These are phyloP conservation scores for Cephus rjabovi DNA, from an alignment of 2,888 invertebrate species.

Conservation along the genomic window DNA sequence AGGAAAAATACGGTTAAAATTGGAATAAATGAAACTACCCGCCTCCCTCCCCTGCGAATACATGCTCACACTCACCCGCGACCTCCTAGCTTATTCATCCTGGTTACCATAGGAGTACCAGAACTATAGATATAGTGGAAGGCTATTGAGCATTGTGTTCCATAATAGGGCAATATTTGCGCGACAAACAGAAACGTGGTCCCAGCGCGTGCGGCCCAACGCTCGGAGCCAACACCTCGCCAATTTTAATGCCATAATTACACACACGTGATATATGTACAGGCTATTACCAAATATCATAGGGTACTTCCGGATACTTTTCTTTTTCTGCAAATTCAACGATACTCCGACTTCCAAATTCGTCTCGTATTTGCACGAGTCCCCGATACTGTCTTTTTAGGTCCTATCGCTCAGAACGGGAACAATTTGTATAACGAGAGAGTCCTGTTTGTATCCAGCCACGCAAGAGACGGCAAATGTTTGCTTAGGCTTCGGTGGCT, in stretches of 20 bases:
- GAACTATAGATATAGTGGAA: background rate
- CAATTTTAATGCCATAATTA: constrained; percentile 1
- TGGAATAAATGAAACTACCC: background rate
- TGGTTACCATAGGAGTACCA: background rate
- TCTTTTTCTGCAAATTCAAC: background rate
- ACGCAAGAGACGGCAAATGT: background rate
- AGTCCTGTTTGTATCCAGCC: background rate
- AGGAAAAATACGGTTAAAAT: background rate
- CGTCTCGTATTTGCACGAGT: background rate
- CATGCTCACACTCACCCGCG: background rate
- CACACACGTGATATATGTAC: background rate
- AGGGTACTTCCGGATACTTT: too few species aligned
- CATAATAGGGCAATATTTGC: constrained; percentile 62
- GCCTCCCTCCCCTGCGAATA: background rate
- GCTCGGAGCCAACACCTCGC: constrained; percentile 1
- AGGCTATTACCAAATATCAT: background rate
- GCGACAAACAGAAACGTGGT: constrained; percentile 35
- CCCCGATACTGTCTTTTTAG: background rate
- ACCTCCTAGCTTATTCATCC: background rate
- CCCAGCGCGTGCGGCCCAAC: background rate
- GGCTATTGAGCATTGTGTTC: constrained; percentile 48
- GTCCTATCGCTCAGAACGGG: background rate
- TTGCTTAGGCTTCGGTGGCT: background rate
- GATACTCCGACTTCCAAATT: background rate
- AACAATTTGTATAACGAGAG: background rate